phyloP scores from a whole-genome alignment of 2,888 invertebrate species.

The Busseola fusca region DNA sequence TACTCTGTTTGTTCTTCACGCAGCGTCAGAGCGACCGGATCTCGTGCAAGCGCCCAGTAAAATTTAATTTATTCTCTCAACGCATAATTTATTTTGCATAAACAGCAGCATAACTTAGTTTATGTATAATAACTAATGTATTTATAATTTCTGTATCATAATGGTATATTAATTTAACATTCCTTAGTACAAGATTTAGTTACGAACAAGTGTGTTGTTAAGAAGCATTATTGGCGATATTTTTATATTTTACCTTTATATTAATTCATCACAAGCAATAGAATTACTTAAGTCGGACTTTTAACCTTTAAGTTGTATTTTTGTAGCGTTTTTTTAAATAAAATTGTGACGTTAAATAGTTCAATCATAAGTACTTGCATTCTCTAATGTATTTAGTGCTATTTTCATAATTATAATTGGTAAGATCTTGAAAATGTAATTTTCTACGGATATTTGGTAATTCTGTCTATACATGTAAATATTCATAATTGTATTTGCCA shows the following conservation, averaged over 20 bases:
- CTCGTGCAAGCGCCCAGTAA: conserved; percentile 63
- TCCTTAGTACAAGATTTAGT: conserved; percentile 78
- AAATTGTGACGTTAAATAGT: conserved; percentile 52
- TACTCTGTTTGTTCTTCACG: conserved; percentile 66
- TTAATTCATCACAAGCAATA: conserved; percentile 75
- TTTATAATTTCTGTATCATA: conserved; percentile 89
- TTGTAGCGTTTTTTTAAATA: conserved; percentile 68
- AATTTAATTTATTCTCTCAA: conserved; percentile 75
- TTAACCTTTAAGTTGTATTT: conserved; percentile 73
- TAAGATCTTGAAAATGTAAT: conserved; percentile 66
- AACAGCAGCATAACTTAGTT: conserved; percentile 79
- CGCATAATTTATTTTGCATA: conserved; percentile 81
- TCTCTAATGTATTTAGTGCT: conserved; percentile 54
- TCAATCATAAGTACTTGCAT: conserved; percentile 46
- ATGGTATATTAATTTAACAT: conserved; percentile 76
- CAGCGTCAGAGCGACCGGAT: conserved; percentile 46
- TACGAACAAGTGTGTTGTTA: conserved; percentile 78
- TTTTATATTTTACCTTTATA: conserved; percentile 66
- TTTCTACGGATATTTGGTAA: conserved; percentile 65
- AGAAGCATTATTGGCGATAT: conserved; percentile 66
- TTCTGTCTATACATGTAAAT: conserved; percentile 74
- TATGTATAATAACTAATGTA: conserved; percentile 74
- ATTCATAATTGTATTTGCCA: conserved; percentile 76
- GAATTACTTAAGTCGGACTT: conserved; percentile 67
- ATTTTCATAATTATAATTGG: conserved; percentile 54